Conservation (phyloP, 2,113 vertebrate genomes). For the Micronisus gabar region DNA sequence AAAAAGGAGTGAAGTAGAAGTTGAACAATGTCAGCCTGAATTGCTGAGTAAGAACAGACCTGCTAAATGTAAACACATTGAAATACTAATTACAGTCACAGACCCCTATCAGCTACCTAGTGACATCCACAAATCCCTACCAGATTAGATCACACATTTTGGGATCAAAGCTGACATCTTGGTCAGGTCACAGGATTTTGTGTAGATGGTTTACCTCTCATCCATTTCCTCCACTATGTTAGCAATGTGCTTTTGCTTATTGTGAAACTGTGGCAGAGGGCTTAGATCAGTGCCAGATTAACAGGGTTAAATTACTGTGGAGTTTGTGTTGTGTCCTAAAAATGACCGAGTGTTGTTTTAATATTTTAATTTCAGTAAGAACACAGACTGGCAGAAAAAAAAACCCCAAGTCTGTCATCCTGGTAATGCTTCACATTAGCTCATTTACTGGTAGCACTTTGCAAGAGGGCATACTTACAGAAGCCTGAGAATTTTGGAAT, state of each 20-base stretch:
- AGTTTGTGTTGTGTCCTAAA: neutral
- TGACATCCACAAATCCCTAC: neutral
- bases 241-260: neutral
- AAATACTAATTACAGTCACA: neutral
- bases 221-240: neutral
- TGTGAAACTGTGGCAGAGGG: neutral
- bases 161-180: neutral
- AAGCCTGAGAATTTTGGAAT: neutral
- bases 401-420: neutral
- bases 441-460: neutral
- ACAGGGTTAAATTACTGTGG: neutral
- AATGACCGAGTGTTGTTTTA: neutral
- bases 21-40: neutral
- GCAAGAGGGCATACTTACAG: neutral
- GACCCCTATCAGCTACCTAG: neutral
- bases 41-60: neutral
- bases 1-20: neutral
- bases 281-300: neutral
- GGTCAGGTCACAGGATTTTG: neutral
- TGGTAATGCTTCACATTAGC: neutral
- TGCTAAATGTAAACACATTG: neutral
- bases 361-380: neutral
- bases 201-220: neutral
- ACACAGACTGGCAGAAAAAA: neutral
- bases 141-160: neutral